Base-by-base conservation (phyloP, 2,888 invertebrate genomes). In the Crioceris asparagi region DNA sequence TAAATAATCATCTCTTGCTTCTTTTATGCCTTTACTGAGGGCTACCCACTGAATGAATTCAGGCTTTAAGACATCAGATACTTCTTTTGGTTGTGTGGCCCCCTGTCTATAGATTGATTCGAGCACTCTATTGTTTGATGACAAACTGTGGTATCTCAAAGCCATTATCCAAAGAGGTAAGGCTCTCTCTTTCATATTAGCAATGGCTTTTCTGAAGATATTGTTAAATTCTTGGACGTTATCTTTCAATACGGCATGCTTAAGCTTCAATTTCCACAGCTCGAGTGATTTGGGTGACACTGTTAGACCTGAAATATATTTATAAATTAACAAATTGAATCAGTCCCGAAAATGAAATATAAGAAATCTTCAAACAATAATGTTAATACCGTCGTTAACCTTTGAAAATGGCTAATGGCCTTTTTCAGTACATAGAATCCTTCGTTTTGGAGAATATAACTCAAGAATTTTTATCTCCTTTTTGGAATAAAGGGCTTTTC, bases 1-100 rank as follows among this genome's bases (percentile, higher is more conserved):
- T 23, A 71, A 66, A 54, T 84, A 85, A 17, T 72, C 60, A 36
- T 71, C 66, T 36, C 83, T 70, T 0, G 81, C 74, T 26, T 67
- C 68, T 50, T 68, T 66, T 32, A 79, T 64, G 17, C 73, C 74
- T 46, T 53, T 53, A 5, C 43, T 36, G 27, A 57, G 39, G 4
- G 47, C 48, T 16, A 70, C 49, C 72, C 77, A 78, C 51, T 75
- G 69, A 1, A 81, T 59, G 38, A 77, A 74, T 48, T 69, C 68
- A 1, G 77, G 74, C 60, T 77, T 78, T 16, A 79, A 61, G 17
- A 67, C 60, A 40, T 69, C 57, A 2, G 74, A 53, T 29, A 75
- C 62, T 39, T 58, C 60, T 50, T 64, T 63, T 43, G 72, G 69
- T 51, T 71, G 69, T 45, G 61, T 66, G 38, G 74, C 49, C 6